Conservation (phyloP, 2,113 vertebrate genomes). For the Lynx canadensis region DNA sequence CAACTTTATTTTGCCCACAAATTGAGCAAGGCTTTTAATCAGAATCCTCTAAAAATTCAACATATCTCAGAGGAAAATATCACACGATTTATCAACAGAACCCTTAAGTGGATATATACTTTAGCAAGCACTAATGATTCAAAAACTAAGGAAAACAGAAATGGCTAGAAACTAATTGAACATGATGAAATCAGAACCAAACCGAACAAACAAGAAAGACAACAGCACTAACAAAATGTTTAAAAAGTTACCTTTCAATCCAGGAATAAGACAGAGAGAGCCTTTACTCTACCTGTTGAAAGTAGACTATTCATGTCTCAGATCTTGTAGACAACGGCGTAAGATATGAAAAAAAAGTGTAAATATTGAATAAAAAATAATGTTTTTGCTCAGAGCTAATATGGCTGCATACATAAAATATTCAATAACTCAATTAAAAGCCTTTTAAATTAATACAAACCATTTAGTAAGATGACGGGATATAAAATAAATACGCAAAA, state of each 20-base stretch:
- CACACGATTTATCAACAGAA: not conserved
- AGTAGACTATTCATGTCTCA: not conserved
- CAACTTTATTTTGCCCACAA: not conserved
- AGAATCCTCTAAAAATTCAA: not conserved
- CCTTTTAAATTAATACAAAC: not conserved
- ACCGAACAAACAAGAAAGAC: not conserved
- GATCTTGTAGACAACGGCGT: not conserved
- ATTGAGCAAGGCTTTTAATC: not conserved
- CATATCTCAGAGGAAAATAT: not conserved
- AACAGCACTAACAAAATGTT: not conserved
- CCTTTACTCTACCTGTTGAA: not conserved
- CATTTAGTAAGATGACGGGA: not conserved
- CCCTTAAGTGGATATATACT: not conserved
- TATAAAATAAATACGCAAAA: not conserved
- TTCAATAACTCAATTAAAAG: not conserved
- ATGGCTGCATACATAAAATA: not conserved
- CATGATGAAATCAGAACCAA: not conserved
- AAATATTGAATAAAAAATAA: not conserved
- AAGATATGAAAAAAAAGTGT: not conserved
- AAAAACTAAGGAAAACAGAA: not conserved
- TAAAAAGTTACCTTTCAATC: not conserved
- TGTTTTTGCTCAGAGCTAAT: not conserved
- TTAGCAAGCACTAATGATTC: not conserved
- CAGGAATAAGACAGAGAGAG: not conserved
- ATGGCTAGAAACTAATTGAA: not conserved